A percentile compares a stretch with the other conserved stretches of the same genome.
These are phyloP conservation scores for Blastomussa wellsi DNA, from an alignment of 92 coral and sea anemone species.

Conservation along the genomic window DNA sequence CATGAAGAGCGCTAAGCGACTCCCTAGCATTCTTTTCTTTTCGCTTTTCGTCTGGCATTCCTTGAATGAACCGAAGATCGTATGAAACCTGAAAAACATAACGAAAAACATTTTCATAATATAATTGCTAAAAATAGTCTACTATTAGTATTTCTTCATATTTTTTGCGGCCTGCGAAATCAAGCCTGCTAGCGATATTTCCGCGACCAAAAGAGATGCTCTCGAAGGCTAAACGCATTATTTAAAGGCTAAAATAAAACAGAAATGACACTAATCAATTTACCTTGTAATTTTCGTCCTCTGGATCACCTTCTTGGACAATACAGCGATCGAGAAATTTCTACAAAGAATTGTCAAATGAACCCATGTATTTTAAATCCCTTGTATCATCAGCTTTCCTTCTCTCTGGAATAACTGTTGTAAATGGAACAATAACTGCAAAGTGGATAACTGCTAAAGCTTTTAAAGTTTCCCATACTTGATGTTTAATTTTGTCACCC, in stretches of 20 bases:
- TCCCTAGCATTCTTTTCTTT: constrained; percentile 73
- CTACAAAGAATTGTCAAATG: constrained; percentile 23
- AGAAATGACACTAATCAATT: neutral
- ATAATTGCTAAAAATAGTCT: neutral
- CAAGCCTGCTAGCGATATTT: no score
- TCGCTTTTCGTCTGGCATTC: constrained; percentile 85
- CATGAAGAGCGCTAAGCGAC: constrained; percentile 87
- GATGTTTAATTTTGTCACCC: no score
- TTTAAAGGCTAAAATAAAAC: neutral
- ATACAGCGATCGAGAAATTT: constrained; percentile 84
- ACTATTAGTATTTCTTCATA: neutral
- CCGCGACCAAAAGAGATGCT: no score
- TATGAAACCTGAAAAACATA: constrained; percentile 65
- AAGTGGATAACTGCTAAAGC: no score
- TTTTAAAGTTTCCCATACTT: no score
- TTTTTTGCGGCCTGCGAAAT: neutral
- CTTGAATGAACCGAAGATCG: constrained; percentile 85
- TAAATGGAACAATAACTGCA: no score
- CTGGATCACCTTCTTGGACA: constrained; percentile 75
- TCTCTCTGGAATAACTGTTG: no score
- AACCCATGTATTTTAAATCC: neutral
- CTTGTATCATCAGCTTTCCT: no score
- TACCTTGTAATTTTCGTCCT: constrained; percentile 78
- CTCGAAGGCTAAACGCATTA: neutral
- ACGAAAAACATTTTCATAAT: neutral